A percentile compares a stretch with the other conserved stretches of the same genome.
Conservation (phyloP, 2,113 vertebrate genomes). For the Jaculus jaculus region DNA sequence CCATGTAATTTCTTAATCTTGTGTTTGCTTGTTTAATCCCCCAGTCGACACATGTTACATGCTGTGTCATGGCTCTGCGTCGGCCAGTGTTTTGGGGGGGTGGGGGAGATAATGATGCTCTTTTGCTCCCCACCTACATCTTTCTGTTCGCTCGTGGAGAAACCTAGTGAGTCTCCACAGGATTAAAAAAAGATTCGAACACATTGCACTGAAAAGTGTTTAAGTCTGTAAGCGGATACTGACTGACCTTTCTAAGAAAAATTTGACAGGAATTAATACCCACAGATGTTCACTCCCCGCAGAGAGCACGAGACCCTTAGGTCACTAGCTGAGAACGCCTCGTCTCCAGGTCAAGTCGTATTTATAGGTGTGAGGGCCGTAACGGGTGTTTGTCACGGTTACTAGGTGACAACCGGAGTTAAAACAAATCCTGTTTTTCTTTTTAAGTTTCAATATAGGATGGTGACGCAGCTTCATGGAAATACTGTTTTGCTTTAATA, state of each 20-base stretch:
- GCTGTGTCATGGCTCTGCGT: slow-evolving; percentile 70
- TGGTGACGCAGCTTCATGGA: not conserved
- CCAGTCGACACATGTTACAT: slow-evolving; percentile 67
- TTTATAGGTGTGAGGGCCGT: slow-evolving; percentile 78
- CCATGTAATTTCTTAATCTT: slow-evolving; percentile 70
- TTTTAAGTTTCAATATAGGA: not conserved
- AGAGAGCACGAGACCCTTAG: slow-evolving; percentile 80
- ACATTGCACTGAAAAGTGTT: slow-evolving; percentile 74
- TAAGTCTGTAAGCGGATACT: slow-evolving; percentile 81
- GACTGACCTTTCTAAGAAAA: slow-evolving; percentile 88
- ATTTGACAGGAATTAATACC: slow-evolving; percentile 79
- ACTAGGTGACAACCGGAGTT: slow-evolving; percentile 69
- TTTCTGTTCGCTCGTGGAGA: not conserved
- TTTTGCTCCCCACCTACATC: not conserved
- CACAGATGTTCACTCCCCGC: slow-evolving; percentile 81
- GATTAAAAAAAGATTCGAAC: slow-evolving; percentile 72
- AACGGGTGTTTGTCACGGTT: slow-evolving; percentile 76
- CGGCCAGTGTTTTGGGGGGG: slow-evolving; percentile 13
- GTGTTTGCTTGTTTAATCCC: slow-evolving; percentile 77
- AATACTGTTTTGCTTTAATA: not conserved
- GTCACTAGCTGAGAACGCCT: slow-evolving; percentile 78
- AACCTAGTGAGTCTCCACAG: not conserved
- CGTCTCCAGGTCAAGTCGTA: slow-evolving; percentile 46
- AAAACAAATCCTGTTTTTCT: not conserved
- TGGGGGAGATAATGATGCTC: not conserved